Evolutionary conservation across 2,797 vertebrate genomes (phyloP).

Genomic region (Dicrostonyx torquatus): DNA sequence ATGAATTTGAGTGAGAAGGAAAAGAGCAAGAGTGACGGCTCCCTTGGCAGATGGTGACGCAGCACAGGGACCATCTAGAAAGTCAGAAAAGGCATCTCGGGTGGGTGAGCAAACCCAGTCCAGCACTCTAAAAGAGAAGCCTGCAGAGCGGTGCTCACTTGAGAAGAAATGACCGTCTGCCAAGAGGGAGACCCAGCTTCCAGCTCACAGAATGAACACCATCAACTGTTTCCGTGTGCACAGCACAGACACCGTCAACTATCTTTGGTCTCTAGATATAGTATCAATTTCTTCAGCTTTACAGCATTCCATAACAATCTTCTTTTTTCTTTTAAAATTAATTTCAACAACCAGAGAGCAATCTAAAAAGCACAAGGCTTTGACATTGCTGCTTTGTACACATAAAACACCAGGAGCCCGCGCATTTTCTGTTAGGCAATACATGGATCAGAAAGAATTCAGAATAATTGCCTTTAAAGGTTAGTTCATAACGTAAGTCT

Average conservation of each 20-base stretch:
- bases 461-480: conserved; percentile 22
- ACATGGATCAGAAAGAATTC: conserved; percentile 20
- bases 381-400: neutral
- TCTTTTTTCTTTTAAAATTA: neutral
- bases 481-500: conserved; percentile 50
- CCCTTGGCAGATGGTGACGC: conserved; percentile 88
- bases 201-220: neutral
- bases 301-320: neutral
- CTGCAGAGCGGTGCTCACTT: conserved; percentile 91
- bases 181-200: conserved; percentile 87
- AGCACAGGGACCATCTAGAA: conserved; percentile 87
- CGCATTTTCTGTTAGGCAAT: neutral
- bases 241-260: neutral
- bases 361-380: neutral
- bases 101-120: conserved; percentile 91
- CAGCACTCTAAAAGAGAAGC: conserved; percentile 92
- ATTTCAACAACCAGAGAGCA: conserved; percentile 23
- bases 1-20: conserved; percentile 88
- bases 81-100: conserved; percentile 88
- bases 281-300: neutral
- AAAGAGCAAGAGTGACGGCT: conserved; percentile 80
- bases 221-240: neutral
- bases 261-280: conserved; percentile 57
- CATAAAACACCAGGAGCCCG: conserved; percentile 23
- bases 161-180: conserved; percentile 92